phyloP scores from a whole-genome alignment of 2,113 vertebrate species.

The Lamprotornis superbus region DNA sequence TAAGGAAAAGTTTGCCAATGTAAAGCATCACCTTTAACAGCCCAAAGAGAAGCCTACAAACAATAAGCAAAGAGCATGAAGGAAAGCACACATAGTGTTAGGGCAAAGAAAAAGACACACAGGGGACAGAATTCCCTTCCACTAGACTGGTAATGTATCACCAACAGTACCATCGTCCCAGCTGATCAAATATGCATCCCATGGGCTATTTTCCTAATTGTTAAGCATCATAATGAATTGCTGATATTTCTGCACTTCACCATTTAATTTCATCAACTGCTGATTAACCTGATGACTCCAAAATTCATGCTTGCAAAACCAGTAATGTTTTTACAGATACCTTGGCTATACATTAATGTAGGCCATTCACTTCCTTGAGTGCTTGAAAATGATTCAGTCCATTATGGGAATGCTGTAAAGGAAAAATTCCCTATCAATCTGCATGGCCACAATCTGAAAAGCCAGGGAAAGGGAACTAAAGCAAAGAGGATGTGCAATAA shows the following conservation, averaged over 20 bases:
- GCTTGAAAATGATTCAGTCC: background rate
- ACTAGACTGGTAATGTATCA: background rate
- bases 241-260: background rate
- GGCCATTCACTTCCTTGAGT: background rate
- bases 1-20: background rate
- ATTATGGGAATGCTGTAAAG: background rate
- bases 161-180: background rate
- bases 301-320: background rate
- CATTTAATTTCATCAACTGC: background rate
- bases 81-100: background rate
- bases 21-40: background rate
- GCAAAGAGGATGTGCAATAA: background rate
- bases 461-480: background rate
- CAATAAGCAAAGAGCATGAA: background rate
- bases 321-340: background rate
- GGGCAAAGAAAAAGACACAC: background rate
- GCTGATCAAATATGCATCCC: background rate
- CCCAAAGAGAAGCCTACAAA: background rate
- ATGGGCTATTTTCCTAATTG: background rate
- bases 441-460: background rate
- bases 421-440: background rate
- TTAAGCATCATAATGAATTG: background rate
- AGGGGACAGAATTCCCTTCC: background rate
- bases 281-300: background rate
- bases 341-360: background rate